Conservation (phyloP, 2,888 invertebrate species). For the Scaptomyza tumidula region DNA sequence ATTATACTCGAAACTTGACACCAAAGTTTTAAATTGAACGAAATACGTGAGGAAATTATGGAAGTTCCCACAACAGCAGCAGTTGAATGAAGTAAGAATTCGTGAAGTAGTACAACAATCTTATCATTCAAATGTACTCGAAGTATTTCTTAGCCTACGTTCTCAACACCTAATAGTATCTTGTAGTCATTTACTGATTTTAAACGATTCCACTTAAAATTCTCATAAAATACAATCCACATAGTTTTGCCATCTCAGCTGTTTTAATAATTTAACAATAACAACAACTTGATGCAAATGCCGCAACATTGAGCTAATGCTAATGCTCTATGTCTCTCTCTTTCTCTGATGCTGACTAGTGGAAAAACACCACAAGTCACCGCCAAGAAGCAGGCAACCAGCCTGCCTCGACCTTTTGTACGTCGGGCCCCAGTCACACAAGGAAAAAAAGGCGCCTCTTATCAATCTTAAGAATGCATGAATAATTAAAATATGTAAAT, state of each 20-base stretch:
- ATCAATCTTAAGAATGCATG: constrained; percentile 80
- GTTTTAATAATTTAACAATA: constrained; percentile 51
- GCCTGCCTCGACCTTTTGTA: constrained; percentile 25
- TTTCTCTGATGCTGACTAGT: constrained; percentile 34
- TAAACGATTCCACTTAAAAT: not conserved
- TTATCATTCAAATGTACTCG: not conserved
- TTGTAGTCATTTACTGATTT: not conserved
- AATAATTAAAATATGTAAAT: constrained; percentile 77
- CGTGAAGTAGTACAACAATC: too few relatives aligned
- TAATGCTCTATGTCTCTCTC: constrained; percentile 33
- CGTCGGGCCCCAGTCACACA: constrained; percentile 1
- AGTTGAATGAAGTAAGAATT: not conserved
- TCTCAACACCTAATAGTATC: not conserved
- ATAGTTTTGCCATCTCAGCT: constrained; percentile 32
- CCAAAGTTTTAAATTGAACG: constrained; percentile 52
- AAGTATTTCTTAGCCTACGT: not conserved
- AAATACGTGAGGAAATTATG: constrained; percentile 3
- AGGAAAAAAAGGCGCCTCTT: constrained; percentile 53
- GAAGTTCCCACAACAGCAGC: constrained; percentile 2
- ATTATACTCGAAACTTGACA: constrained; percentile 59
- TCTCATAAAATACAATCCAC: constrained; percentile 11
- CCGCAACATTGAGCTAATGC: constrained; percentile 28
- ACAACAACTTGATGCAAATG: constrained; percentile 48
- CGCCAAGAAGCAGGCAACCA: constrained; percentile 2
- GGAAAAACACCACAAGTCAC: constrained; percentile 7